Evolutionary conservation across 2,113 vertebrate species (phyloP).

Genomic region (Cacatua alba): DNA sequence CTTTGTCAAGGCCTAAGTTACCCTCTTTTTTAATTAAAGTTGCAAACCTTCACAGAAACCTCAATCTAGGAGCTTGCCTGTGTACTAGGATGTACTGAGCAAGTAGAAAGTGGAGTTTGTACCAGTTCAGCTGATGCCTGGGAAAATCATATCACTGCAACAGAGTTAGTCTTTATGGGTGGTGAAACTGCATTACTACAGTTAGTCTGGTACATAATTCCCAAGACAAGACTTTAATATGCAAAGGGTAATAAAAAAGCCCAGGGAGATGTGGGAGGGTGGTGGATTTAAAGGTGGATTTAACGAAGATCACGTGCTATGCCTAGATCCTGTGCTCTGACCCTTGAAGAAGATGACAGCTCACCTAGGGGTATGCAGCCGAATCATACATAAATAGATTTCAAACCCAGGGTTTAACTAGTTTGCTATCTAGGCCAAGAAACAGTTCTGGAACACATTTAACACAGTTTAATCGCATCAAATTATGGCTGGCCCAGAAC

Average conservation of each 20-base stretch:
- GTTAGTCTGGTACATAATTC: background rate
- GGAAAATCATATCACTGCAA: background rate
- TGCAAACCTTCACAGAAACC: background rate
- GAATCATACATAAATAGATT: slow-evolving; percentile 9
- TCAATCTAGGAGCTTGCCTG: background rate
- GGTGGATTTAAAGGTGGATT: background rate
- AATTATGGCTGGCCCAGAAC: slow-evolving; percentile 51
- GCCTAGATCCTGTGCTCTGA: background rate
- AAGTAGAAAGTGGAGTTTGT: background rate
- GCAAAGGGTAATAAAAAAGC: background rate
- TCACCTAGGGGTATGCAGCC: background rate
- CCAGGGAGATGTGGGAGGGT: background rate
- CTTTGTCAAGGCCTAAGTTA: background rate
- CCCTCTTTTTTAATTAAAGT: background rate
- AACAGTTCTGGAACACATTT: slow-evolving; percentile 60
- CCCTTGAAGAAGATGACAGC: background rate
- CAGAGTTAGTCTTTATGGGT: background rate
- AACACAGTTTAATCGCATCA: slow-evolving; percentile 59
- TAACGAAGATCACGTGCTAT: background rate
- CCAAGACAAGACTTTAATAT: background rate
- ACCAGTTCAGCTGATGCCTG: background rate
- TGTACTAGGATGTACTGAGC: background rate
- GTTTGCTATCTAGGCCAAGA: slow-evolving; percentile 64
- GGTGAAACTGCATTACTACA: background rate
- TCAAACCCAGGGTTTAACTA: slow-evolving; percentile 28